A percentile compares a stretch with the other conserved stretches of the same genome.
These are phyloP conservation scores for Drosophila acutilabella DNA, from an alignment of 2,888 invertebrate species.

Conservation along the genomic window DNA sequence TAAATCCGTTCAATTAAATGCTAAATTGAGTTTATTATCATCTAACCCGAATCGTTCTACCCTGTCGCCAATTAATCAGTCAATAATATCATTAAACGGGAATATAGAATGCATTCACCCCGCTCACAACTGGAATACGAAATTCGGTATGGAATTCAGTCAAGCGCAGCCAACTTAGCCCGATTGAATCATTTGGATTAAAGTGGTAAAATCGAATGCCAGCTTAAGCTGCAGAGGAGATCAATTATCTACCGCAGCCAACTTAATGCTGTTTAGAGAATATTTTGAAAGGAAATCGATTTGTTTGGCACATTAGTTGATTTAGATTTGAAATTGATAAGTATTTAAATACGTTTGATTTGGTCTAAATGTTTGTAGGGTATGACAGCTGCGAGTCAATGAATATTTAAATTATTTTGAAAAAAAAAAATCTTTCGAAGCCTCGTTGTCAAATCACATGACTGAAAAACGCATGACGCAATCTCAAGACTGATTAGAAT, in stretches of 20 bases:
- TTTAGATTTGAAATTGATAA: too few species aligned
- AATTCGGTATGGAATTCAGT: neutral
- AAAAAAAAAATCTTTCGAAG: conserved; percentile 17
- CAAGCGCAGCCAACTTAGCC: neutral
- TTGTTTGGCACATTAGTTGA: neutral
- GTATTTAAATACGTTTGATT: too few species aligned
- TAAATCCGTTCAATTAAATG: conserved; percentile 25
- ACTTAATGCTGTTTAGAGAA: neutral
- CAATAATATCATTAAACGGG: conserved; percentile 8
- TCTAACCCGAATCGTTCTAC: neutral
- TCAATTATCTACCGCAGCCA: neutral
- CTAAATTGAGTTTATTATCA: conserved; percentile 7
- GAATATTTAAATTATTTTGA: conserved; percentile 8
- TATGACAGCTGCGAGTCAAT: conserved; percentile 13
- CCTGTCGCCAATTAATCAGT: conserved; percentile 9
- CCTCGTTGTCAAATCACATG: conserved; percentile 45
- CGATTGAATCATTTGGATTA: too few species aligned
- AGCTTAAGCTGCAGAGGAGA: too few species aligned
- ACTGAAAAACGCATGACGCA: conserved; percentile 56
- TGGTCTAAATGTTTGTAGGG: conserved; percentile 1
- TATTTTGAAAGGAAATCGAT: neutral
- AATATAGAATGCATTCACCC: conserved; percentile 5
- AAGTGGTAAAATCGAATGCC: too few species aligned
- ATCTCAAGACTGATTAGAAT: conserved; percentile 44
- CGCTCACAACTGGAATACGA: neutral